Evolutionary conservation across 53 echinoderm and acorn worm genomes (phyloP), one percentile per base, ranked within the genome.

Genomic region (Paracentrotus lividus): DNA sequence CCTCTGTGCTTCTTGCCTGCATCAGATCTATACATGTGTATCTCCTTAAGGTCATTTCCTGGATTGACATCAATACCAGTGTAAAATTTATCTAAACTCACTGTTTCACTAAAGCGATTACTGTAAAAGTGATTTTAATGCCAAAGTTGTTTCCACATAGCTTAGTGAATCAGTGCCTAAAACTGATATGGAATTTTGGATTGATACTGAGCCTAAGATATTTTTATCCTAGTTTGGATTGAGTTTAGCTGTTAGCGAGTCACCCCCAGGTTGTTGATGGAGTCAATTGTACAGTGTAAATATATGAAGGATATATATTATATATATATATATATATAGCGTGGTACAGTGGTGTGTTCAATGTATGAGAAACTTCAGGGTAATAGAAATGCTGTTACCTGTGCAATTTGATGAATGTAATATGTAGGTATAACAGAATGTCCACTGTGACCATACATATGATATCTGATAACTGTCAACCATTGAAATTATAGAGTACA

Each of bases 291-390:
- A 81, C 47, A 81, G 81, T 81, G 47, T 81, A 81, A 81, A 81
- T 81, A 47, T n/a, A 81, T n/a, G 81, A 47, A 81, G 81, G 44
- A 81, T 81, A 81, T 47, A 81, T 45, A 81, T 72, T 24, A 34
- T 75, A 42, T 75, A 34, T 31, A 75, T 75, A 32, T 32, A 18
- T 16, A 77, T 38, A 77, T 77, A 38, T 72, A 42, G 77, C 20
- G 77, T 77, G 77, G 16, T 77, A 77, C 77, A 77, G 42, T 77
- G 77, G 42, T 42, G 77, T 77, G 66, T 77, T 77, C 21, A 38
- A 42, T 77, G 77, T 77, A 77, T 16, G 42, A 77, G 42, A 77
- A 21, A 40, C 40, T 78, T 47, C 78, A 78, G 78, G 78, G 78
- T 78, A 47, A 81, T 81, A 44, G 15, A 81, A n/a, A 81, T 47